A percentile compares a stretch with the other conserved stretches of the same genome.
These are phyloP conservation scores for Mya arenaria DNA, from an alignment of 1,140 invertebrate species.

Conservation along the genomic window DNA sequence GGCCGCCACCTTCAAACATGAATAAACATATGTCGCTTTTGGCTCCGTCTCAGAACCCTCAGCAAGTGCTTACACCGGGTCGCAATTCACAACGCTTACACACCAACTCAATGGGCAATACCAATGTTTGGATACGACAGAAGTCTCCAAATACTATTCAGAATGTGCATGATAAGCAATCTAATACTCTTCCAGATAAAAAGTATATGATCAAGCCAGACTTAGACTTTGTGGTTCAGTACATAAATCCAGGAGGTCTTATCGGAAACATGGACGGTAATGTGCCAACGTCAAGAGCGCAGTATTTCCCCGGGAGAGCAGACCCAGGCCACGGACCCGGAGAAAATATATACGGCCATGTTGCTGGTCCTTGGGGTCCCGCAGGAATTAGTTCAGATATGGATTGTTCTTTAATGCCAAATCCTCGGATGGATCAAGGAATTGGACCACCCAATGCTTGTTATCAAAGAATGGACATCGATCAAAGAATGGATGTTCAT, in stretches of 20 bases:
- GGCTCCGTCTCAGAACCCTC: conserved; percentile 50
- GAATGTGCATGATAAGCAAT: conserved; percentile 91
- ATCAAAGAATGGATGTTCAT: conserved; percentile 3
- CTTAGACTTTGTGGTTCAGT: conserved; percentile 94
- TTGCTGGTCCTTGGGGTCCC: conserved; percentile 72
- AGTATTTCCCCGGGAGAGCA: conserved; percentile 78
- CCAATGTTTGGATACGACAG: conserved; percentile 89
- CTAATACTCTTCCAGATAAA: conserved; percentile 76
- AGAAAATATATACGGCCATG: conserved; percentile 65
- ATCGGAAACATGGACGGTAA: conserved; percentile 85
- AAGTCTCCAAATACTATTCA: conserved; percentile 99
- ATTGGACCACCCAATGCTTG: conserved; percentile 55
- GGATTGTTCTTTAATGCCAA: conserved; percentile 26
- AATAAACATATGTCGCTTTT: conserved; percentile 55
- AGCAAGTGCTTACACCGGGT: conserved; percentile 62
- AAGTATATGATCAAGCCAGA: conserved; percentile 90
- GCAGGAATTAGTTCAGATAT: conserved; percentile 25
- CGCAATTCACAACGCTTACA: conserved; percentile 64
- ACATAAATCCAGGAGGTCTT: conserved; percentile 85
- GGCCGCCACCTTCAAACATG: conserved; percentile 42
- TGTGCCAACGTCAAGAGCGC: conserved; percentile 87
- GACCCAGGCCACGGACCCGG: conserved; percentile 67
- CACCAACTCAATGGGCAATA: conserved; percentile 74
- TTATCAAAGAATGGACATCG: conserved; percentile 43
- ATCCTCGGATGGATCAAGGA: conserved; percentile 54